phyloP scores from a whole-genome alignment of 2,888 invertebrate genomes.

The Epinotia ramella region DNA sequence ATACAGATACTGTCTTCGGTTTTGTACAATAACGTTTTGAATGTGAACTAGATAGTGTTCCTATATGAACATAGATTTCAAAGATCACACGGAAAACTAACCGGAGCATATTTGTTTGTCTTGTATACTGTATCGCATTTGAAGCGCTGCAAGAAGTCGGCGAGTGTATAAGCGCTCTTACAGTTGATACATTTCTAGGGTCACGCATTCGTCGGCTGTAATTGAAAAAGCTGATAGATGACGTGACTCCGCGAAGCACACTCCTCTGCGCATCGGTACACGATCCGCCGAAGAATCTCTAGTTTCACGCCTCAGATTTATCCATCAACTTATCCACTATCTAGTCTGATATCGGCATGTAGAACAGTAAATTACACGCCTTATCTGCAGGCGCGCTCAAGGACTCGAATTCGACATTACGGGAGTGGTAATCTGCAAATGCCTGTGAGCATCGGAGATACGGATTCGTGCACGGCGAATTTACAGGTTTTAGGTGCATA shows the following conservation, averaged over 20 bases:
- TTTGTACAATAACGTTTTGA: no score
- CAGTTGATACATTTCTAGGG: slow-evolving; percentile 5
- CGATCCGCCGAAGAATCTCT: background rate
- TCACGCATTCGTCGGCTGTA: slow-evolving; percentile 37
- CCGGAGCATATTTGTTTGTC: no score
- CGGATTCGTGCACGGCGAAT: slow-evolving; percentile 14
- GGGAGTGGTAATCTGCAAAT: slow-evolving; percentile 29
- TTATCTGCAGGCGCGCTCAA: slow-evolving; percentile 31
- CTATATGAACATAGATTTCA: no score
- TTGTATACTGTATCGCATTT: no score
- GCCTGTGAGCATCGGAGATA: slow-evolving; percentile 12
- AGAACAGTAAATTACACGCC: slow-evolving; percentile 13
- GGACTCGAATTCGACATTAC: slow-evolving; percentile 18
- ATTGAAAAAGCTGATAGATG: slow-evolving; percentile 38
- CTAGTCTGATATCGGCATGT: slow-evolving; percentile 15
- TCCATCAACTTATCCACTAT: slow-evolving; percentile 18
- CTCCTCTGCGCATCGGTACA: slow-evolving; percentile 24
- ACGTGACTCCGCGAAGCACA: slow-evolving; percentile 6
- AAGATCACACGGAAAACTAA: no score
- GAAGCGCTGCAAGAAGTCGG: no score
- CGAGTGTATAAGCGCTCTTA: background rate
- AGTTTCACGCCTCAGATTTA: slow-evolving; percentile 19
- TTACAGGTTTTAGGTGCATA: slow-evolving; percentile 7
- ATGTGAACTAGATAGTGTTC: no score
- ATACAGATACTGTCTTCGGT: no score